Percentiles rank a stretch among this genome's conserved stretches.
phyloP scores from a whole-genome alignment of 2,888 invertebrate genomes.

The Cantharis lateralis region DNA sequence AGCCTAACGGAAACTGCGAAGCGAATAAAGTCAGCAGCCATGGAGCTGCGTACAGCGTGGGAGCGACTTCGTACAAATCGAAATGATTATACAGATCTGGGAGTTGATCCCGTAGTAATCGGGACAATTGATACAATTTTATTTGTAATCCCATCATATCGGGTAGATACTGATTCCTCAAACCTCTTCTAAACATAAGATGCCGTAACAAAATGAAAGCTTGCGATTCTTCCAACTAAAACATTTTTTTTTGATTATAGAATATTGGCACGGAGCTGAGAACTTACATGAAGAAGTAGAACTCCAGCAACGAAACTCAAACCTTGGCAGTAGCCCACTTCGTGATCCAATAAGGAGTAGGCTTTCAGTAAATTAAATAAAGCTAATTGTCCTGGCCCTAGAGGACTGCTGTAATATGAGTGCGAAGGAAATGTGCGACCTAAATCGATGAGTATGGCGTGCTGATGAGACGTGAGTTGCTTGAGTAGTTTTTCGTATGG shows the following conservation, averaged over 20 bases:
- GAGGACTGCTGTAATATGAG: slow-evolving; percentile 87
- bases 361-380: slow-evolving; percentile 95
- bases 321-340: slow-evolving; percentile 96
- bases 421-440: slow-evolving; percentile 95
- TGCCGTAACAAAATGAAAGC: slow-evolving; percentile 88
- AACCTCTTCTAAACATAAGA: slow-evolving; percentile 87
- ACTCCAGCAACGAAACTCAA: slow-evolving; percentile 95
- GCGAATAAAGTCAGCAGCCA: slow-evolving; percentile 97
- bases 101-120: slow-evolving; percentile 85
- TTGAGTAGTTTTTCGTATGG: slow-evolving; percentile 81
- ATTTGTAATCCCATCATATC: slow-evolving; percentile 94
- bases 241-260: neutral
- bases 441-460: slow-evolving; percentile 93
- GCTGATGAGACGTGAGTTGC: slow-evolving; percentile 92
- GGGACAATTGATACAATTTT: slow-evolving; percentile 87
- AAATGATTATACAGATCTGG: slow-evolving; percentile 87
- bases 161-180: slow-evolving; percentile 88
- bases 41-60: slow-evolving; percentile 94
- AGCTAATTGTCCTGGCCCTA: slow-evolving; percentile 92
- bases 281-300: slow-evolving; percentile 86
- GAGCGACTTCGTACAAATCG: slow-evolving; percentile 86
- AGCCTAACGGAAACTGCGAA: slow-evolving; percentile 94
- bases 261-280: neutral
- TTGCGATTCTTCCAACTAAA: slow-evolving; percentile 89
- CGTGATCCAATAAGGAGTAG: slow-evolving; percentile 90